Conservation (phyloP, 2,797 vertebrate genomes). For the Alca torda region DNA sequence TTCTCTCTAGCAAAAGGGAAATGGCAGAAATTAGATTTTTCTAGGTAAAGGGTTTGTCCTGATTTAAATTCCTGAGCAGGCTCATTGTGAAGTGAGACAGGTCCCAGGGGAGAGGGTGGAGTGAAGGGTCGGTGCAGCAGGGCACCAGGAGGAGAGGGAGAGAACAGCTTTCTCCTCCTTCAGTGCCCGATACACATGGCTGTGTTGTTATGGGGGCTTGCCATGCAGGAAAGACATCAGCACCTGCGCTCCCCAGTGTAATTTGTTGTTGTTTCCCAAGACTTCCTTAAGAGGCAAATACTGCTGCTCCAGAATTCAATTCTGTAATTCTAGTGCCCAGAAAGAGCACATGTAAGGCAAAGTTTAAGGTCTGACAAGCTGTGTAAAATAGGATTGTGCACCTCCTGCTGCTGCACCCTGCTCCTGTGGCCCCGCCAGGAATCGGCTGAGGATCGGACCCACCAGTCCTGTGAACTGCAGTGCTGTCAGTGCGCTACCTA, state of each 20-base stretch:
- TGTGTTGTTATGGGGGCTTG: rapidly evolving
- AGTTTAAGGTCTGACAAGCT: too few relatives aligned
- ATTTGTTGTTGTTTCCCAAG: not conserved
- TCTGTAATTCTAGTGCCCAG: not conserved
- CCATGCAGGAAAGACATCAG: too few relatives aligned
- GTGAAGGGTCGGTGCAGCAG: not conserved
- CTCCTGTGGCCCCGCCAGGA: rapidly evolving
- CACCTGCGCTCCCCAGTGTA: rapidly evolving
- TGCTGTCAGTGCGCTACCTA: not conserved
- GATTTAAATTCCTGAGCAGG: not conserved
- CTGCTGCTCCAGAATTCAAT: not conserved
- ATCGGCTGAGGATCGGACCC: rapidly evolving
- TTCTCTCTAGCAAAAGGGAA: not conserved
- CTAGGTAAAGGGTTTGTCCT: not conserved
- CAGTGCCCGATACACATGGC: rapidly evolving
- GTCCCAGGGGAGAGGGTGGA: not conserved
- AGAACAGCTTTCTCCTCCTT: not conserved
- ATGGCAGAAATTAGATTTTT: not conserved
- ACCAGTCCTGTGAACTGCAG: too few relatives aligned
- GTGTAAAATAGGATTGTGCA: not conserved
- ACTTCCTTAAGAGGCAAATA: not conserved
- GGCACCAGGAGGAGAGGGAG: not conserved
- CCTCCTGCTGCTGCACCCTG: not conserved
- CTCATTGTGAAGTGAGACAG: not conserved
- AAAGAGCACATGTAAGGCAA: too few relatives aligned